Evolutionary conservation across 2,113 vertebrate genomes (phyloP).

Genomic region (Fulmarus glacialis): DNA sequence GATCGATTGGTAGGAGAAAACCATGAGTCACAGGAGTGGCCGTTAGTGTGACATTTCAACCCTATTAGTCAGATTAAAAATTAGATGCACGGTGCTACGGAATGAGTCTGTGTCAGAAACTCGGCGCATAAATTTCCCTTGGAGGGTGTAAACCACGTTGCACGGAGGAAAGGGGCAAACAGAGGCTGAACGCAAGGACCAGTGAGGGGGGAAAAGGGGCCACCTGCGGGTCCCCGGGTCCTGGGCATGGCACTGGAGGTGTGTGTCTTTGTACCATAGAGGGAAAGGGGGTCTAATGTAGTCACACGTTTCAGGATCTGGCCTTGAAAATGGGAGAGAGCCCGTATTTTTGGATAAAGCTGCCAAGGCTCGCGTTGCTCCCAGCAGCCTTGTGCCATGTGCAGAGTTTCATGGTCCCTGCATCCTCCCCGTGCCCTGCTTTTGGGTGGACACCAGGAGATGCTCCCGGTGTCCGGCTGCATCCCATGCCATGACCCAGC

Average conservation of each 20-base stretch:
- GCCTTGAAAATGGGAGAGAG: background rate
- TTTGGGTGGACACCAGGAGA: background rate
- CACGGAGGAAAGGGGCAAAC: accelerated
- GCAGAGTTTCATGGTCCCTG: background rate
- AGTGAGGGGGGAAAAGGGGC: accelerated
- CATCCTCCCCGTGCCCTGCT: accelerated
- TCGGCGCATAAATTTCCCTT: background rate
- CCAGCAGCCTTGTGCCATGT: background rate
- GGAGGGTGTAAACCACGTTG: background rate
- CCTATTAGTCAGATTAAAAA: background rate
- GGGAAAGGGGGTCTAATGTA: background rate
- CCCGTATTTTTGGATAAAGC: background rate
- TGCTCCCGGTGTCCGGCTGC: background rate
- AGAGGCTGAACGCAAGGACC: accelerated
- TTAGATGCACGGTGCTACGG: background rate
- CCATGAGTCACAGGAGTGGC: background rate
- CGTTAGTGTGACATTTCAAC: background rate
- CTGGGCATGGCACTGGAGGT: accelerated
- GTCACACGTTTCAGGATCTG: no score
- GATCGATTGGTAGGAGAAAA: background rate
- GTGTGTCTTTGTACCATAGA: background rate
- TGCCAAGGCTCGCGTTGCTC: accelerated
- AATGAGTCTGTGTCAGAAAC: background rate
- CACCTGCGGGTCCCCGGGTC: accelerated
- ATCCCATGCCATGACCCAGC: accelerated